phyloP scores from a whole-genome alignment of 1,140 invertebrate genomes.

The Babylonia areolata region DNA sequence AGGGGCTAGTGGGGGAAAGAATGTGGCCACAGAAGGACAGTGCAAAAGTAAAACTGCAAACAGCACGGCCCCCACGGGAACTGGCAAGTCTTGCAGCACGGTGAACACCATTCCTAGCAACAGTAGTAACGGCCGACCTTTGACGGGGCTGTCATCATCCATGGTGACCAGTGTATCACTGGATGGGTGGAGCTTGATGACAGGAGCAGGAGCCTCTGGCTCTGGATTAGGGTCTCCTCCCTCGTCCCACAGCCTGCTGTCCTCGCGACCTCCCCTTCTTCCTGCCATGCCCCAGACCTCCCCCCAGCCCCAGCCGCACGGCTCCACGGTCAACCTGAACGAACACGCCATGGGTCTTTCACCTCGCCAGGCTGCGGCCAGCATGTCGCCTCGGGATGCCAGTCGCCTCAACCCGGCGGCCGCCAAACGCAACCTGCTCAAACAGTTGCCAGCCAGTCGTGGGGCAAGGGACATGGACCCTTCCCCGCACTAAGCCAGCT shows the following conservation, averaged over 20 bases:
- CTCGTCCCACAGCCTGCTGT: neutral
- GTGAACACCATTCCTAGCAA: neutral
- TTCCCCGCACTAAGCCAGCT: constrained; percentile 55
- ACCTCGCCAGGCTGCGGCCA: constrained; percentile 42
- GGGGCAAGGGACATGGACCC: constrained; percentile 63
- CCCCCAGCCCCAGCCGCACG: constrained; percentile 35
- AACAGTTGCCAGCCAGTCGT: constrained; percentile 62
- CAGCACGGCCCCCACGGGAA: neutral
- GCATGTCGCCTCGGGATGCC: constrained; percentile 43
- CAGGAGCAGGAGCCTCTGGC: neutral
- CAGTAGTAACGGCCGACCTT: too few species aligned
- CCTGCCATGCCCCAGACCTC: neutral
- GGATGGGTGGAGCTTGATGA: neutral
- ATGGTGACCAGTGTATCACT: neutral
- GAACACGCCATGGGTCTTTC: constrained; percentile 45
- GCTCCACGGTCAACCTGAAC: constrained; percentile 39
- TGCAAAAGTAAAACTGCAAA: constrained; percentile 31
- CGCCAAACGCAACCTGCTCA: constrained; percentile 67
- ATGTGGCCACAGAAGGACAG: constrained; percentile 28
- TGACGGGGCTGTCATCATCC: neutral
- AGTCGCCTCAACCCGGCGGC: constrained; percentile 62
- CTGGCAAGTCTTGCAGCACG: neutral
- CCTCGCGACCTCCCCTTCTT: neutral
- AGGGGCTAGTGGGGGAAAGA: constrained; percentile 30
- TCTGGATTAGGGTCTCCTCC: neutral